Evolutionary conservation across 2,888 invertebrate species (phyloP), one percentile per base, ranked within the genome.

Genomic region (Itoplectis maculator): DNA sequence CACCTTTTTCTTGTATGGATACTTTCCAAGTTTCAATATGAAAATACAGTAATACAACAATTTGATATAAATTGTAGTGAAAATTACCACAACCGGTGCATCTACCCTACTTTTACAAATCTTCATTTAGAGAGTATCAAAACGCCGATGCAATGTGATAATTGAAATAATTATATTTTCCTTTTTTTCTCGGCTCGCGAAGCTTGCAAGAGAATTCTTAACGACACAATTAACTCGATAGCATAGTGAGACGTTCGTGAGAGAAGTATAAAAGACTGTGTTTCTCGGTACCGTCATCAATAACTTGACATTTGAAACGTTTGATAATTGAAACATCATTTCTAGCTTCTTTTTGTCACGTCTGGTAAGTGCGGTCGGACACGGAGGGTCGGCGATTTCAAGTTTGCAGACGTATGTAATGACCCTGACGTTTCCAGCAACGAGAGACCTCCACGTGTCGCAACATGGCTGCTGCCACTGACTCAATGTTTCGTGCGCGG

Each of bases 381-480:
- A n/a, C n/a, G n/a, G 49, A 51, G 40, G 20, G 8, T 13, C 11
- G 20, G 29, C 40, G 56, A 73, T 69, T 83, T 59, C 65, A 77
- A 77, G 77, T 74, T 77, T 47, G 49, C 49, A 56, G 72, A 61
- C 79, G 45, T 70, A n/a, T n/a, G 49, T 69, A 66, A 78, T 45
- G 40, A 72, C 68, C 66, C 47, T 65, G 74, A 78, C 72, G 63
- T 73, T 37, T 61, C 45, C 20, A 54, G 29, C 73, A 70, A 69
- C 23, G 35, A 65, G 20, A 77, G 63, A 80, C 37, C 59, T 80
- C 73, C 80, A 69, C 69, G 80, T 80, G 77, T 80, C 79, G 63
- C 59, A 15, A 65, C 56, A 40, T 40, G 69, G 74, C 73, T 51
- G 56, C 69, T 15, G 65, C 29, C 40, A 49, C 20, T 73, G 72